These are phyloP conservation scores for Cirrhinus molitorella DNA, from an alignment of 2,797 vertebrate species.

Conservation along the genomic window DNA sequence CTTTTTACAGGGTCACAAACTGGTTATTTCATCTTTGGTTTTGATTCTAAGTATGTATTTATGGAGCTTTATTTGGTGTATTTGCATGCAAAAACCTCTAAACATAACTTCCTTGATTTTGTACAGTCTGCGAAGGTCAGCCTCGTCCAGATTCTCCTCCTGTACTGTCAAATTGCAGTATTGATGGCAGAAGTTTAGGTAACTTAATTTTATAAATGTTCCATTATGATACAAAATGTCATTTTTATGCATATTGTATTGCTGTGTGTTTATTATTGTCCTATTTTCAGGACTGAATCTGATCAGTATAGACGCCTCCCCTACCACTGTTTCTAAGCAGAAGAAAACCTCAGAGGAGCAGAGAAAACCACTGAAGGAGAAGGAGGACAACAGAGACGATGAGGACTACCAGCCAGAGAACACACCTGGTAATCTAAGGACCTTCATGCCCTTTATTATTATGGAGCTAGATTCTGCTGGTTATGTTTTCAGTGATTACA, in stretches of 20 bases:
- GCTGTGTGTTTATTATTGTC: not conserved
- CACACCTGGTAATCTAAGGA: conserved; percentile 65
- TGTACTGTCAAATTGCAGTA: conserved; percentile 85
- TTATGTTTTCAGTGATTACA: not conserved
- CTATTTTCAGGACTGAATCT: conserved; percentile 77
- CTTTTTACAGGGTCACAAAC: not conserved
- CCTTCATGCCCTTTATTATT: not conserved
- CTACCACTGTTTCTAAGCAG: conserved; percentile 49
- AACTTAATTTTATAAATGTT: not conserved
- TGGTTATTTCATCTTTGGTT: not conserved
- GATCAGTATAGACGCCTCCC: conserved; percentile 71
- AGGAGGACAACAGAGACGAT: conserved; percentile 62
- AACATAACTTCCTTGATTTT: not conserved
- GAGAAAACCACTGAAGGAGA: conserved; percentile 62
- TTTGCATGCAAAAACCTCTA: not conserved
- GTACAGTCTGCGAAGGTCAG: conserved; percentile 49
- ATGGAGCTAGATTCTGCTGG: not conserved
- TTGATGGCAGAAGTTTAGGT: conserved; percentile 82
- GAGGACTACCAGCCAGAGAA: conserved; percentile 75
- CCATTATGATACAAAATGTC: not conserved
- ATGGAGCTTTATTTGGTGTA: not conserved
- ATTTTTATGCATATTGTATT: not conserved
- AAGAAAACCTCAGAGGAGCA: conserved; percentile 66
- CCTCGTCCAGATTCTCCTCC: conserved; percentile 58
- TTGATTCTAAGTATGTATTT: not conserved